Evolutionary conservation across 2,113 vertebrate species (phyloP).

Genomic region (Empidonax traillii): DNA sequence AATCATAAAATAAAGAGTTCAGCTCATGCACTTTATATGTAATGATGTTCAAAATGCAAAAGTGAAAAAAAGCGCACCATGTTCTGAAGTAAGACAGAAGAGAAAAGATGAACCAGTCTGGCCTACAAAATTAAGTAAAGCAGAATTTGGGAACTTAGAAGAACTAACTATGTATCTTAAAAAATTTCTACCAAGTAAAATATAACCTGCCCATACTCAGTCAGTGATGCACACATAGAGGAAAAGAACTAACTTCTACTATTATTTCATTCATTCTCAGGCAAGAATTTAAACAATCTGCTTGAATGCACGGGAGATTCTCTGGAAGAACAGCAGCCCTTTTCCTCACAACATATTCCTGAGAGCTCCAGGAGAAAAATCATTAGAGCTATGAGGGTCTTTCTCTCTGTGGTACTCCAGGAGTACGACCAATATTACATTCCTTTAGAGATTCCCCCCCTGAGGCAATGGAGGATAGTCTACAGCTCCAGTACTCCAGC

Average conservation of each 20-base stretch:
- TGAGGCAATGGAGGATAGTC: not conserved
- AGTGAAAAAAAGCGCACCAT: not conserved
- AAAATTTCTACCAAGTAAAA: not conserved
- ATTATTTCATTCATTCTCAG: not conserved
- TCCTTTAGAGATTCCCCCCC: not conserved
- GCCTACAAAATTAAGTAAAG: not conserved
- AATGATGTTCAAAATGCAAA: not conserved
- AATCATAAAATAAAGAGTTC: not conserved
- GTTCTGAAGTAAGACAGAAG: not conserved
- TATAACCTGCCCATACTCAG: not conserved
- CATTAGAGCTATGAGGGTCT: not conserved
- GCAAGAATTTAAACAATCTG: not conserved
- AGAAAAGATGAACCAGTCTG: not conserved
- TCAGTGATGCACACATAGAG: not conserved
- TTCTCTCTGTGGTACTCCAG: not conserved
- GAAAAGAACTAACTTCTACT: not conserved
- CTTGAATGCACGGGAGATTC: not conserved
- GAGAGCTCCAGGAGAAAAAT: not conserved
- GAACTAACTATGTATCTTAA: not conserved
- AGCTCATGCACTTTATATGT: not conserved
- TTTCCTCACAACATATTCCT: not conserved
- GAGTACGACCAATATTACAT: not conserved
- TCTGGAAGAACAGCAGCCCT: not conserved
- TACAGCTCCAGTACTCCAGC: not conserved
- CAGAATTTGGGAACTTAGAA: not conserved